Conservation (phyloP, 2,888 invertebrate species). For the Drosophila neotestacea region DNA sequence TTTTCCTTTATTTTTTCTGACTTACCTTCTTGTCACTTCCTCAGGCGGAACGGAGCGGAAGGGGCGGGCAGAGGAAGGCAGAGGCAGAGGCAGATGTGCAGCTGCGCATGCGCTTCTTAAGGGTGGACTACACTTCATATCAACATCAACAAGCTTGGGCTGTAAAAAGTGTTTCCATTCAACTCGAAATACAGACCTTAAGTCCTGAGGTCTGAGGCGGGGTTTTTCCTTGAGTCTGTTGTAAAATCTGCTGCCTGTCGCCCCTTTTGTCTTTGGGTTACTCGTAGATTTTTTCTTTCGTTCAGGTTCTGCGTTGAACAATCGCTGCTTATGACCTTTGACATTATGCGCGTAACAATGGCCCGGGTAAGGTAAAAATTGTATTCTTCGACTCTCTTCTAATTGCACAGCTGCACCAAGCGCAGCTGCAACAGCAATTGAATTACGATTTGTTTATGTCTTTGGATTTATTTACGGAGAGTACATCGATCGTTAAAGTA, state of each 20-base stretch:
- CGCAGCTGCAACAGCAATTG: conserved; percentile 71
- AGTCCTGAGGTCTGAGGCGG: conserved; percentile 27
- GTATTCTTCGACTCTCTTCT: conserved; percentile 27
- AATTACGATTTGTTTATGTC: conserved; percentile 30
- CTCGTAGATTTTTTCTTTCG: conserved; percentile 22
- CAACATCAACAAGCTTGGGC: conserved; percentile 36
- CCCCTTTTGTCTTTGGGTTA: conserved; percentile 59
- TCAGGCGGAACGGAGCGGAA: conserved; percentile 63
- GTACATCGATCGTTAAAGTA: conserved; percentile 3
- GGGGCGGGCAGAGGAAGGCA: not conserved
- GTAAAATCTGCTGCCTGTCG: conserved; percentile 51
- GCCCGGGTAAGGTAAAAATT: conserved; percentile 42
- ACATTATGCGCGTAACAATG: conserved; percentile 70
- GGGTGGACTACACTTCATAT: conserved; percentile 51
- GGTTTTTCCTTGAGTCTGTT: conserved; percentile 48
- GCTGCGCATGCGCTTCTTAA: conserved; percentile 72
- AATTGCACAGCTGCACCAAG: conserved; percentile 63
- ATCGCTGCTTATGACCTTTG: conserved; percentile 73
- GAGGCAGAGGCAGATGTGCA: conserved; percentile 49
- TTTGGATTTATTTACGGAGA: conserved; percentile 23
- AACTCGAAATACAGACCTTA: conserved; percentile 24
- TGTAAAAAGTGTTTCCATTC: conserved; percentile 25
- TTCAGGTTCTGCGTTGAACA: conserved; percentile 60
- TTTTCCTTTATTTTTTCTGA: conserved; percentile 12
- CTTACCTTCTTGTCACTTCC: conserved; percentile 56